These are phyloP conservation scores for Archocentrus centrarchus DNA, from an alignment of 2,113 vertebrate species.

Conservation along the genomic window DNA sequence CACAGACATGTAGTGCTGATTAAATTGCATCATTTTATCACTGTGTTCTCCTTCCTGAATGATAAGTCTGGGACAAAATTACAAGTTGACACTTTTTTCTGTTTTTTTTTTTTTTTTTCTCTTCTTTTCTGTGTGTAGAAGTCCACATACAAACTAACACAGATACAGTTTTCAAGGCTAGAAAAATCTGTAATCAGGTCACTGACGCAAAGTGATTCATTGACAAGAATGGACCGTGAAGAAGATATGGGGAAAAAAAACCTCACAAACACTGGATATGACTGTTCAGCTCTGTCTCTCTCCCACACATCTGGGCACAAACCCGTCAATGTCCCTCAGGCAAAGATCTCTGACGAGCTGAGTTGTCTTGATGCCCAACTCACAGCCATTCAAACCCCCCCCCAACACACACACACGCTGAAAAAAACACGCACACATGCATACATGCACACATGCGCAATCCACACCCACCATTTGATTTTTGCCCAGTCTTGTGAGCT, in stretches of 20 bases:
- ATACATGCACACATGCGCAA: not conserved
- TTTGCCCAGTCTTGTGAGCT: constrained; percentile 58
- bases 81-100: no score
- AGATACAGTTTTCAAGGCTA: not conserved
- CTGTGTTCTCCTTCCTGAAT: constrained; percentile 20
- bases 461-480: not conserved
- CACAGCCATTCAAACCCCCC: constrained; percentile 21
- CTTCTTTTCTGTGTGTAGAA: not conserved
- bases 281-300: constrained; percentile 52
- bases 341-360: constrained; percentile 50
- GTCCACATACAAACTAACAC: not conserved
- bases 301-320: constrained; percentile 76
- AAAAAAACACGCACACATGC: not conserved
- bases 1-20: constrained; percentile 50
- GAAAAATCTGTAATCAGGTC: constrained; percentile 28
- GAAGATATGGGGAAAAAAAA: constrained; percentile 41
- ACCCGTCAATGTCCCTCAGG: constrained; percentile 60
- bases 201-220: constrained; percentile 55
- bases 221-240: constrained; percentile 38
- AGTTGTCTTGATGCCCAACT: constrained; percentile 24
- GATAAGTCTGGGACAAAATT: constrained; percentile 46
- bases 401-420: not conserved
- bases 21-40: constrained; percentile 51
- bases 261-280: constrained; percentile 48
- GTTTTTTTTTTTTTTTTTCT: not conserved